Conservation (phyloP, 30 jellyfish, hydroid and myxozoan species). For the Cassiopea andromeda region DNA sequence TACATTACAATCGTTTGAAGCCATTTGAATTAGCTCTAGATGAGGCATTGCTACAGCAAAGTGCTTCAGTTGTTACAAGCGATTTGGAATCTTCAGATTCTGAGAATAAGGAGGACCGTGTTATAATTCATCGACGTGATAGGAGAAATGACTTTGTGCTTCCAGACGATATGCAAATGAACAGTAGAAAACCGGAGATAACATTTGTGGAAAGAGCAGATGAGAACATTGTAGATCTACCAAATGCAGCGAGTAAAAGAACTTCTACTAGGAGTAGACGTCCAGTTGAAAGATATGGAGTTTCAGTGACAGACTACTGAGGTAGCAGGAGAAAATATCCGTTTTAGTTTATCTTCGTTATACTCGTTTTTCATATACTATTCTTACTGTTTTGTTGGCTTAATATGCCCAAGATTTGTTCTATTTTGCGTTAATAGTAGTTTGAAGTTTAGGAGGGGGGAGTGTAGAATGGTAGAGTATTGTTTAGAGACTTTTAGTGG, state of each 20-base stretch:
- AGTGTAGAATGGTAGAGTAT: no score
- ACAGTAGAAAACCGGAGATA: neutral
- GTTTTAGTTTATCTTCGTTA: neutral
- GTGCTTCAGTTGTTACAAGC: neutral
- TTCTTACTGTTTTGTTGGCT: neutral
- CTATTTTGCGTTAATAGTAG: neutral
- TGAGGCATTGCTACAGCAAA: neutral
- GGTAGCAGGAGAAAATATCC: neutral
- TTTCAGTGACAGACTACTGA: neutral
- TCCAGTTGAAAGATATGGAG: neutral
- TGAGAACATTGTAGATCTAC: neutral
- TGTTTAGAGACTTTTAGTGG: no score
- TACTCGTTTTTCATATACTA: neutral
- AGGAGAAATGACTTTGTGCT: neutral
- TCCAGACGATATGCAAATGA: neutral
- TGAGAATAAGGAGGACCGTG: neutral
- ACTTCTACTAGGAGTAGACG: neutral
- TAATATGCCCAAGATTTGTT: neutral
- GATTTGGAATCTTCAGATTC: neutral
- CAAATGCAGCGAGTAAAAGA: neutral
- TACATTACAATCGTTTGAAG: slow-evolving; percentile 6
- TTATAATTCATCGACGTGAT: neutral
- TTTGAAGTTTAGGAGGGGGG: neutral
- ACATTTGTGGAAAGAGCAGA: neutral
- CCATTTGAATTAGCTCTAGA: slow-evolving; percentile 1